Base-by-base conservation (phyloP, 2,797 vertebrate genomes). In the Enteromius trimaculatus region DNA sequence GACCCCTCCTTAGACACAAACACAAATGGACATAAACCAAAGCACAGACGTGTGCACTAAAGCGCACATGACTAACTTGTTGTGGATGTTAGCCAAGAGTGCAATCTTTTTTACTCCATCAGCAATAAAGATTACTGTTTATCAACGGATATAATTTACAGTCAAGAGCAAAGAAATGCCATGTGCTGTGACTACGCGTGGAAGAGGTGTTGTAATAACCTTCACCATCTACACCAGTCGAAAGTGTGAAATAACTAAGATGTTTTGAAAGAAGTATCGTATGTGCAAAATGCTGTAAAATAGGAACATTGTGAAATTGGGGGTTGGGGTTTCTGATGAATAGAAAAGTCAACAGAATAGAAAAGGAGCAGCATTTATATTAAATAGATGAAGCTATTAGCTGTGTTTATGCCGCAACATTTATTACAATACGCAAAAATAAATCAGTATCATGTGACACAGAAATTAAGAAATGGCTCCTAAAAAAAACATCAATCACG, bases 111-210 rank as follows among this genome's bases (percentile, higher is more conserved):
- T 76, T 66, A 55, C 51, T 62, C 82, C 49, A 66, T 84, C 69
- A 80, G 49, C 65, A 84, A 82, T 64, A 88, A 80, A 51, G 55
- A 78, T 49, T 31, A 53, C 70, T 66, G 60, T 82, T 82, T 79
- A 76, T 71, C 17, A 68, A 72, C 80, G 79, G 13, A 60, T 79
- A 84, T 69, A 55, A 64, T 49, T 77, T 39, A 83, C 78, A 81
- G 42, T 79, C 78, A 76, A 87, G 81, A 69, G 58, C 51, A 78
- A 74, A 85, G 47, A 68, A 82, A 79, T 72, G 49, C 62, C 72
- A 26, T 53, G 34, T 70, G 66, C 19, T 34, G 31, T 69, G 19
- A 39, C 49, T 70, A 66, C 66, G 29, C 7, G 10, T 6, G 26
- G 62, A 23, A 37, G 53, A 71, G 26, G 19, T 60, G 53, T 53